Conservation (phyloP, 2,797 vertebrate species). For the Calcarius lapponicus region DNA sequence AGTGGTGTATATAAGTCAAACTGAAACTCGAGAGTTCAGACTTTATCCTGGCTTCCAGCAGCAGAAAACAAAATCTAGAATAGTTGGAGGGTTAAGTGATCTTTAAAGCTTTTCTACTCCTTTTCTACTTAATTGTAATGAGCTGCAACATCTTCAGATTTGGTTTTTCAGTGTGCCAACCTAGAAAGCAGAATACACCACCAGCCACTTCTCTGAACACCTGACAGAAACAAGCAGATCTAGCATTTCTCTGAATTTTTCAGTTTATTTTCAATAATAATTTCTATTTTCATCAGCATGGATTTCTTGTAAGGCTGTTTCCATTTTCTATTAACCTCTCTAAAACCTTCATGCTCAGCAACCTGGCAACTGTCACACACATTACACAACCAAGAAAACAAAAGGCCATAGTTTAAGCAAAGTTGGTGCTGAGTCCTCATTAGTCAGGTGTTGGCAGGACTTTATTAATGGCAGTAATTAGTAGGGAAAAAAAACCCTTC, state of each 20-base stretch:
- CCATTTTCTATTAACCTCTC: constrained; percentile 4
- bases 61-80: not conserved
- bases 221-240: not conserved
- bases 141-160: not conserved
- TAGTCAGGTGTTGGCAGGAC: constrained; percentile 54
- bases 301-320: not conserved
- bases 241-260: not conserved
- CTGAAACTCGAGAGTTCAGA: not conserved
- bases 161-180: not conserved
- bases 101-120: not conserved
- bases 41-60: not conserved
- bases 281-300: not conserved
- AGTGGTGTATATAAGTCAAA: not conserved
- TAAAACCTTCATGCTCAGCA: not conserved
- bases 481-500: not conserved
- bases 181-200: not conserved
- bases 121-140: not conserved
- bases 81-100: not conserved
- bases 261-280: not conserved
- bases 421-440: constrained; percentile 50
- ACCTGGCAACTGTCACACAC: not conserved
- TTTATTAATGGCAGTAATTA: constrained; percentile 71
- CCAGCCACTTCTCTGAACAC: not conserved
- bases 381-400: constrained; percentile 17
- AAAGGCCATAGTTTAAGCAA: constrained; percentile 51